Evolutionary conservation across 2,888 invertebrate genomes (phyloP).

Genomic region (Pyrochroa serraticornis): DNA sequence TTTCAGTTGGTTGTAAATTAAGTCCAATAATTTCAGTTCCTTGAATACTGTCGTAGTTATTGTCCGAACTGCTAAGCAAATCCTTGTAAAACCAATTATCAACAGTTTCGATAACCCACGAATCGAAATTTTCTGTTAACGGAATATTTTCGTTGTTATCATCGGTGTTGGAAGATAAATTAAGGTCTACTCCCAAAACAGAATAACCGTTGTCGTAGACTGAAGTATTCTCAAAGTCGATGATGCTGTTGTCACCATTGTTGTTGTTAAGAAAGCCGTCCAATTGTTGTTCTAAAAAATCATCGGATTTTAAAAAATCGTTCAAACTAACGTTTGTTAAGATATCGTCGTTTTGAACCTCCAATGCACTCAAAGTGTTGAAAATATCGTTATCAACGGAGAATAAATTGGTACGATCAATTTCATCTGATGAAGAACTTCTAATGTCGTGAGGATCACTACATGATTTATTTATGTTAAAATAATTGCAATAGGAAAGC

Average conservation of each 20-base stretch:
- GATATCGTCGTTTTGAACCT: conserved; percentile 5
- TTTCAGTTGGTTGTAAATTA: conserved; percentile 25
- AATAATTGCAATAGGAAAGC: conserved; percentile 4
- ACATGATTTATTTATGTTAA: neutral
- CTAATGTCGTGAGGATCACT: neutral
- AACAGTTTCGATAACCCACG: conserved; percentile 13
- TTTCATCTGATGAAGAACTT: neutral
- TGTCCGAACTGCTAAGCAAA: conserved; percentile 37
- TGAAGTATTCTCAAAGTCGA: neutral
- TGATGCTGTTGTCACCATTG: conserved; percentile 9
- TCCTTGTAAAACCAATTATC: conserved; percentile 36
- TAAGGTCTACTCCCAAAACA: conserved; percentile 49
- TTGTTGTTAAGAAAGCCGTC: conserved; percentile 14
- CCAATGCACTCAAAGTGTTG: neutral
- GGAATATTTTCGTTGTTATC: conserved; percentile 27
- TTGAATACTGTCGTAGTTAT: conserved; percentile 34
- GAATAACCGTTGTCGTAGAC: conserved; percentile 39
- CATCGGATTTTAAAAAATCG: conserved; percentile 16
- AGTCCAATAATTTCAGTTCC: conserved; percentile 24
- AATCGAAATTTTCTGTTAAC: conserved; percentile 30
- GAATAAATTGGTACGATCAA: neutral
- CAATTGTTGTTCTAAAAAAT: conserved; percentile 25
- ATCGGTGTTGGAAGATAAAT: conserved; percentile 38
- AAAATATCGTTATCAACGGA: neutral
- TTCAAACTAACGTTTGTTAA: conserved; percentile 1